Percentiles rank a stretch among this genome's conserved stretches.
Conservation (phyloP, 2,888 invertebrate species). For the Epistrophe grossulariae region DNA sequence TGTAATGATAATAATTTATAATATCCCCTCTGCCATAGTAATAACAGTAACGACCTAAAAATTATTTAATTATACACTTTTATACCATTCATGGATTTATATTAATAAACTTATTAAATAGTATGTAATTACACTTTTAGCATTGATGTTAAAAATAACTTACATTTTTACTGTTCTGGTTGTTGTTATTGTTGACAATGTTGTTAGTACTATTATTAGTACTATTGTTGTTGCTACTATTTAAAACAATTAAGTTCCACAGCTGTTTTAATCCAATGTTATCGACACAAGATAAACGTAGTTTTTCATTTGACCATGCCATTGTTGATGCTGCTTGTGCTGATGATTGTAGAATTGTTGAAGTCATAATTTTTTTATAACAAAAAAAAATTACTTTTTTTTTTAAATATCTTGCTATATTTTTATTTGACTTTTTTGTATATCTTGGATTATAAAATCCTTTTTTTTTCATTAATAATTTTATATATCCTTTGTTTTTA, state of each 20-base stretch:
- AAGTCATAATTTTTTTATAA: conserved; percentile 82
- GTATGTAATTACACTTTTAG: conserved; percentile 10
- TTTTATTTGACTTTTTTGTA: conserved; percentile 31
- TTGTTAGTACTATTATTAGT: conserved; percentile 77
- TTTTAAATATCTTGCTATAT: neutral
- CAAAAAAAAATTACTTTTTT: conserved; percentile 66
- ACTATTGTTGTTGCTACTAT: conserved; percentile 77
- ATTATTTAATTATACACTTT: conserved; percentile 3
- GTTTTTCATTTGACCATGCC: conserved; percentile 83
- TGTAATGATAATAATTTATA: conserved; percentile 23
- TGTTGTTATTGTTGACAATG: conserved; percentile 54
- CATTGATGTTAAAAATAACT: conserved; percentile 43
- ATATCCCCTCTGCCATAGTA: neutral
- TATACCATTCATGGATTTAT: neutral
- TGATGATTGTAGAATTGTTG: conserved; percentile 81
- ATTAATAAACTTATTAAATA: conserved; percentile 30
- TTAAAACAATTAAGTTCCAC: conserved; percentile 83
- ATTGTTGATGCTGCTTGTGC: conserved; percentile 79
- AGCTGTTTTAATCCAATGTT: conserved; percentile 83
- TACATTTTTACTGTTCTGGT: conserved; percentile 62
- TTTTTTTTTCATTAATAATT: neutral
- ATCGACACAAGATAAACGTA: conserved; percentile 83
- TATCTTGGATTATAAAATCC: conserved; percentile 26
- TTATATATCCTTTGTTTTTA: conserved; percentile 11
- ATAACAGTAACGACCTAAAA: neutral